Evolutionary conservation across 2,888 invertebrate species (phyloP).

Genomic region (Ferrisia virgata): DNA sequence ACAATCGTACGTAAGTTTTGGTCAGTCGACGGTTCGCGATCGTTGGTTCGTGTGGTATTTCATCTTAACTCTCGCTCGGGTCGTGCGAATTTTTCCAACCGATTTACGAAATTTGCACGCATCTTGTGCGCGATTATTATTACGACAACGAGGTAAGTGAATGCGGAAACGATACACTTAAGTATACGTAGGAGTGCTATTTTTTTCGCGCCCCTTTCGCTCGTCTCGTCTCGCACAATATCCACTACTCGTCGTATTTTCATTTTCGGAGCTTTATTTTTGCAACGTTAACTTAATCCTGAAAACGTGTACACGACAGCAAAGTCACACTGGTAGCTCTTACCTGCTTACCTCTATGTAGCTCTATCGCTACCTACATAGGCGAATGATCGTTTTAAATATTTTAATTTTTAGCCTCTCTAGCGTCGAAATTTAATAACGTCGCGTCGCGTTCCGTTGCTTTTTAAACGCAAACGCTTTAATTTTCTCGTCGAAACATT

Average conservation of each 20-base stretch:
- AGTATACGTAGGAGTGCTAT: neutral
- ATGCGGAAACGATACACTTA: neutral
- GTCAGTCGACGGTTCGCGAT: neutral
- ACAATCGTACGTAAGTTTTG: neutral
- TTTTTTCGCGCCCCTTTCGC: neutral
- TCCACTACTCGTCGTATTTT: too few relatives aligned
- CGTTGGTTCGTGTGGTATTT: neutral
- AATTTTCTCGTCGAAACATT: conserved; percentile 5
- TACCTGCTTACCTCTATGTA: too few relatives aligned
- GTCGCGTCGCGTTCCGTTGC: neutral
- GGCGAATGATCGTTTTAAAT: neutral
- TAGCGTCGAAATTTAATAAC: conserved; percentile 12
- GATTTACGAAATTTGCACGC: neutral
- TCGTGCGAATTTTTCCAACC: neutral
- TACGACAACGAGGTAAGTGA: neutral
- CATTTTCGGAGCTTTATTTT: too few relatives aligned
- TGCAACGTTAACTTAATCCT: too few relatives aligned
- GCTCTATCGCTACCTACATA: too few relatives aligned
- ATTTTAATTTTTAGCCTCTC: neutral
- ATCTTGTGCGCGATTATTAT: neutral
- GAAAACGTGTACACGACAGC: too few relatives aligned
- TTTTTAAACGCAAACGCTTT: neutral
- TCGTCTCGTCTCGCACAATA: too few relatives aligned
- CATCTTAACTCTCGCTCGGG: neutral
- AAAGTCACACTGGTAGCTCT: too few relatives aligned